Conservation (phyloP, 2,888 invertebrate genomes). For the Xestia xanthographa region DNA sequence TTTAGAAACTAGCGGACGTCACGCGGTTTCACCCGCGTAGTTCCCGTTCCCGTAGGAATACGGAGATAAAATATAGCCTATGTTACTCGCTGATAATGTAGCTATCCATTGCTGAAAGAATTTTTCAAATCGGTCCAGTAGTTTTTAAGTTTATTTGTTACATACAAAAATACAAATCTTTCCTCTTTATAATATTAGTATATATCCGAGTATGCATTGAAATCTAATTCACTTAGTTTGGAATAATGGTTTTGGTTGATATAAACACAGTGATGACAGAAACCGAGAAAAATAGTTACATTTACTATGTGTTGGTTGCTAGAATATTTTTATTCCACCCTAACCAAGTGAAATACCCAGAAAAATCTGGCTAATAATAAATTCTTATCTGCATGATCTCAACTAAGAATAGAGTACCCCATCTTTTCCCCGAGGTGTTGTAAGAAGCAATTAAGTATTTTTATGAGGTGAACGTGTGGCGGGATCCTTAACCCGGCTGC, state of each 20-base stretch:
- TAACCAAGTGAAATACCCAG: not conserved
- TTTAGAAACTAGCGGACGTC: too few species aligned
- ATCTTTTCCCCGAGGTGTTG: conserved; percentile 56
- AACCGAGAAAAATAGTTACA: not conserved
- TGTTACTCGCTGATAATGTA: too few species aligned
- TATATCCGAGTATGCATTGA: not conserved
- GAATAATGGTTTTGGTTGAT: not conserved
- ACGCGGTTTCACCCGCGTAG: too few species aligned
- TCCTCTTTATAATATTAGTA: too few species aligned
- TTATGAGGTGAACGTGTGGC: conserved; percentile 63
- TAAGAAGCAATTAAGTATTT: conserved; percentile 61
- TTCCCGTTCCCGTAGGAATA: too few species aligned
- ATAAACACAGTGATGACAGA: not conserved
- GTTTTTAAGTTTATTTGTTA: too few species aligned
- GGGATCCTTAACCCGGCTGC: conserved; percentile 53
- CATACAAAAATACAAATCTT: too few species aligned
- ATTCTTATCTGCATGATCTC: conserved; percentile 54
- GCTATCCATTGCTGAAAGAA: too few species aligned
- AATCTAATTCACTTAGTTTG: not conserved
- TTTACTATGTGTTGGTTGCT: not conserved
- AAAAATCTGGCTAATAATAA: conserved; percentile 36
- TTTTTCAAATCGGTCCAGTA: too few species aligned
- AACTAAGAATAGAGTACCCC: conserved; percentile 53
- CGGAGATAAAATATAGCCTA: too few species aligned
- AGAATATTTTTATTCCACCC: not conserved